Evolutionary conservation across 1,140 invertebrate species (phyloP).

Genomic region (Brachionus rotundiformis): DNA sequence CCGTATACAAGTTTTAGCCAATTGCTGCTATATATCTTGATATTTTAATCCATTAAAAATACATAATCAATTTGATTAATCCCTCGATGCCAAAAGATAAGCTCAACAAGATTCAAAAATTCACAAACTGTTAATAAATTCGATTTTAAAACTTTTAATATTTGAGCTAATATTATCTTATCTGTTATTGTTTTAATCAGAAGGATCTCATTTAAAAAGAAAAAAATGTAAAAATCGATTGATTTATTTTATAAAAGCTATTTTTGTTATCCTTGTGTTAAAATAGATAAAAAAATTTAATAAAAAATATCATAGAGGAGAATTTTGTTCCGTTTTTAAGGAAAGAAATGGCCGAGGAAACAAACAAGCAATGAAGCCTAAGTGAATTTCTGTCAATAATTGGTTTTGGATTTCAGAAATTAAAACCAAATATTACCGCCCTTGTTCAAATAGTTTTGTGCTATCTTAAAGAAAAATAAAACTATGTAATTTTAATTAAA

Average conservation of each 20-base stretch:
- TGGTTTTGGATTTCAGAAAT: neutral
- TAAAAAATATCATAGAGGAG: too few relatives aligned
- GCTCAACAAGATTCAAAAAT: neutral
- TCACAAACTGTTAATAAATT: too few relatives aligned
- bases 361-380: neutral
- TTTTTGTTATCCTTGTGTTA: too few relatives aligned
- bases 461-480: neutral
- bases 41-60: conserved; percentile 6
- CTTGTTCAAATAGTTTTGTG: neutral
- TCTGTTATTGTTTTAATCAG: too few relatives aligned
- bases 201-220: too few relatives aligned
- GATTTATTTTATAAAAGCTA: too few relatives aligned
- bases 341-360: neutral
- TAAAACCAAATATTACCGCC: neutral
- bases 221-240: too few relatives aligned
- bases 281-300: too few relatives aligned
- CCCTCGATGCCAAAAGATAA: neutral
- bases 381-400: neutral
- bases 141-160: too few relatives aligned
- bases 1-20: neutral
- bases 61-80: neutral
- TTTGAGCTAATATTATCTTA: too few relatives aligned
- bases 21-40: neutral
- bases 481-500: neutral
- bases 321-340: neutral